Evolutionary conservation across 30 jellyfish, hydroid and myxozoan genomes (phyloP).

Genomic region (Aurelia sp.): DNA sequence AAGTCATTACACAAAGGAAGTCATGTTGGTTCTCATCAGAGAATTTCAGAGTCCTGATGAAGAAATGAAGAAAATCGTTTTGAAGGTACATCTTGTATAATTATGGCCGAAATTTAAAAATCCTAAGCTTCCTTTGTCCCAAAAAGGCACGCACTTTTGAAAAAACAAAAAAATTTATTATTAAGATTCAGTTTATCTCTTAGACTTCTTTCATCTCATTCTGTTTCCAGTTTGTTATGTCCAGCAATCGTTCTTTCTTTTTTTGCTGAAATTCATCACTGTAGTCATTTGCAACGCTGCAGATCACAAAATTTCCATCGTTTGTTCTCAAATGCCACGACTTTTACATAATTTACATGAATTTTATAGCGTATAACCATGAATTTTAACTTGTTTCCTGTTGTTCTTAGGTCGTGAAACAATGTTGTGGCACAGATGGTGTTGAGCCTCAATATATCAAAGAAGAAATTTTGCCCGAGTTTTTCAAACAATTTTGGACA

Average conservation of each 20-base stretch:
- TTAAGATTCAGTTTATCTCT: not conserved
- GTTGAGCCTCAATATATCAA: slow-evolving; percentile 98
- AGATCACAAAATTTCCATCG: too few species aligned
- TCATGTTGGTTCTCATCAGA: slow-evolving; percentile 95
- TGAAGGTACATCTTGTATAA: slow-evolving; percentile 62
- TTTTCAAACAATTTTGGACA: slow-evolving; percentile 99
- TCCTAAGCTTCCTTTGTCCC: not conserved
- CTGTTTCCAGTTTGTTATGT: too few species aligned
- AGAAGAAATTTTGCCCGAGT: slow-evolving; percentile 98
- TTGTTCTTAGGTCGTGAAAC: slow-evolving; percentile 90
- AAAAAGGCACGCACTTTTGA: not conserved
- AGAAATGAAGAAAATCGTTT: slow-evolving; percentile 99
- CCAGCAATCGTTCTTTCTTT: too few species aligned
- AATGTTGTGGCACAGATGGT: slow-evolving; percentile 99
- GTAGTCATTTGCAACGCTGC: too few species aligned
- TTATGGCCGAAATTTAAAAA: not conserved
- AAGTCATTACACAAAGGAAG: slow-evolving; percentile 99
- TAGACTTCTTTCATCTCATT: too few species aligned
- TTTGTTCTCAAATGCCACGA: too few species aligned
- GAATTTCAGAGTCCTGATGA: slow-evolving; percentile 99
- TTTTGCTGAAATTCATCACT: too few species aligned
- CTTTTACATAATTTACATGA: too few species aligned
- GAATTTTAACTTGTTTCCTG: too few species aligned
- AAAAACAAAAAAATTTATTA: not conserved
- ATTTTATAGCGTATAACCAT: too few species aligned